A percentile compares a stretch with the other conserved stretches of the same genome.
Evolutionary conservation across 2,797 vertebrate genomes (phyloP).

Genomic region (Chaunax sp.): DNA sequence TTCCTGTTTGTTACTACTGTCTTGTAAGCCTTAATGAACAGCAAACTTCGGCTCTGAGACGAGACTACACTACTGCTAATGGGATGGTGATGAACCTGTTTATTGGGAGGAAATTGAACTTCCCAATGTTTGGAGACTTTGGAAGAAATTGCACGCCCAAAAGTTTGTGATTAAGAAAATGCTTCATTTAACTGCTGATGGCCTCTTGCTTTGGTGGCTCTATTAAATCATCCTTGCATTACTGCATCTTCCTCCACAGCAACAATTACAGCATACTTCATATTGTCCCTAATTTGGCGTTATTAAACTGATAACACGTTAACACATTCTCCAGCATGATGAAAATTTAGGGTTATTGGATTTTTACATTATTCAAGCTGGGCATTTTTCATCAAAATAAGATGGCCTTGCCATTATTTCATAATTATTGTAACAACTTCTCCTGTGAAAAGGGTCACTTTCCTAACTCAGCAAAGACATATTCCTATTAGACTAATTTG

Average conservation of each 20-base stretch:
- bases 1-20: not conserved
- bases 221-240: slow-evolving; percentile 79
- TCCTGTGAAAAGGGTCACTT: slow-evolving; percentile 93
- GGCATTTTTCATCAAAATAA: slow-evolving; percentile 89
- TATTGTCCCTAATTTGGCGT: slow-evolving; percentile 92
- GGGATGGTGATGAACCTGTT: slow-evolving; percentile 62
- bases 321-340: slow-evolving; percentile 88
- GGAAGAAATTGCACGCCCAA: slow-evolving; percentile 64
- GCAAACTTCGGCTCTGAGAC: slow-evolving; percentile 29
- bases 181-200: slow-evolving; percentile 72
- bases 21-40: slow-evolving; percentile 42
- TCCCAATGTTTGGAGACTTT: slow-evolving; percentile 63
- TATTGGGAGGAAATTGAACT: slow-evolving; percentile 66
- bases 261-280: slow-evolving; percentile 89
- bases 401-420: slow-evolving; percentile 86
- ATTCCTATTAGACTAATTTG: slow-evolving; percentile 96
- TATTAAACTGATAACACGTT: slow-evolving; percentile 93
- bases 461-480: slow-evolving; percentile 91
- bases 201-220: slow-evolving; percentile 67
- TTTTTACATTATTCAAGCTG: slow-evolving; percentile 90
- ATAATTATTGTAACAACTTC: slow-evolving; percentile 89
- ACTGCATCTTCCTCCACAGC: slow-evolving; percentile 79
- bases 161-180: slow-evolving; percentile 78
- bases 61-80: slow-evolving; percentile 56
- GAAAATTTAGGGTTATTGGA: slow-evolving; percentile 93